Evolutionary conservation across 1,140 invertebrate genomes (phyloP), one percentile per base, ranked within the genome.

Genomic region (Heterodera carotae): DNA sequence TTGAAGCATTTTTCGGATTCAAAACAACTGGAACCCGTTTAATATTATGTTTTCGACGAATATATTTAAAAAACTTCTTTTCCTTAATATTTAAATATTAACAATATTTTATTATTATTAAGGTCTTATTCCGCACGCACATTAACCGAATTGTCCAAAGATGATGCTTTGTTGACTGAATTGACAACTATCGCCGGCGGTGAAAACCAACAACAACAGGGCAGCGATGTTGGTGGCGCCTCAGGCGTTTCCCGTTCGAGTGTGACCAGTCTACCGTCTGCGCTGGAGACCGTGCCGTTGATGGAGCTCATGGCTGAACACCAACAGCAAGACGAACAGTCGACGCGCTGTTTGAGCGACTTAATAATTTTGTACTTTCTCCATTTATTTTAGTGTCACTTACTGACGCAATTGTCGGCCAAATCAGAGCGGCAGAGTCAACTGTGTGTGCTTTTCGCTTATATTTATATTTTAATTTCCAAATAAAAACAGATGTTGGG

Each of bases 71-170:
- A n/a, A n/a, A n/a, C n/a, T n/a, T n/a, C n/a, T n/a, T n/a, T n/a
- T n/a, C 33, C 18, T 7, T 39, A 39, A 39, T 18, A n/a, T n/a
- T n/a, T n/a, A n/a, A n/a, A n/a, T n/a, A n/a, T n/a, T n/a, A n/a
- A n/a, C n/a, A n/a, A n/a, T n/a, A n/a, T n/a, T n/a, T n/a, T n/a
- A n/a, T n/a, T n/a, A n/a, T 22, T 34, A 70, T 81, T 80, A 43
- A 85, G 83, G 39, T 86, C 84, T 18, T 84, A 85, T 66, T 85
- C 84, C 18, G 84, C 86, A 59, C 70, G 84, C 25, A 84, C 84
- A 18, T 43, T 85, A 18, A 59, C 76, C 76, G 33, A 82, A 82
- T 31, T 48, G 33, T 34, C 66, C 34, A 76, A 69, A 33, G 15
- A 36, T 29, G 70, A 15, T 68, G 15, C n/a, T n/a, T n/a, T n/a